A percentile compares a stretch with the other conserved stretches of the same genome.
phyloP scores from a whole-genome alignment of 2,113 vertebrate species.

The Scatophagus argus region DNA sequence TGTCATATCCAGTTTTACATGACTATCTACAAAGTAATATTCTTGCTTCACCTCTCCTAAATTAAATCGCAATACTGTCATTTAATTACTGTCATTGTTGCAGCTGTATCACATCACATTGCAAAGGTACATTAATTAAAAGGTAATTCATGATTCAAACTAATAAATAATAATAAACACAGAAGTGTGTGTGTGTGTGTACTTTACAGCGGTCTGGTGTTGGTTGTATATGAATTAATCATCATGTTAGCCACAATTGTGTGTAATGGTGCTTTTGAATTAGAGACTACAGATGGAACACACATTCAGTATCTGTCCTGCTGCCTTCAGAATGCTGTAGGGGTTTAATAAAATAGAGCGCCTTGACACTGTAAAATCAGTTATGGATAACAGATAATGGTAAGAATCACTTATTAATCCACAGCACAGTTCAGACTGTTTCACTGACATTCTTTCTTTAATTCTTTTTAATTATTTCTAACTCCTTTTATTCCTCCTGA shows the following conservation, averaged over 20 bases:
- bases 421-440: background rate
- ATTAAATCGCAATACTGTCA: conserved; percentile 30
- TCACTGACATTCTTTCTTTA: background rate
- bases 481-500: background rate
- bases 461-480: background rate
- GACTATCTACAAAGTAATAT: background rate
- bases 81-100: conserved; percentile 26
- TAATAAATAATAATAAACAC: too few species aligned
- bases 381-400: conserved; percentile 6
- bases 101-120: conserved; percentile 3
- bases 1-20: background rate
- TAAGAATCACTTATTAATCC: conserved; percentile 21
- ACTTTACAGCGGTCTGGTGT: conserved; percentile 14
- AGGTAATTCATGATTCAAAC: conserved; percentile 29
- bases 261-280: conserved; percentile 37
- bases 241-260: conserved; percentile 22
- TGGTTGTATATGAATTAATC: conserved; percentile 27
- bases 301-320: conserved; percentile 4
- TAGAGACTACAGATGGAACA: conserved; percentile 27
- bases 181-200: background rate
- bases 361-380: conserved; percentile 25
- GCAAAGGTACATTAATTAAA: conserved; percentile 32
- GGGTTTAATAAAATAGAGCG: conserved; percentile 34
- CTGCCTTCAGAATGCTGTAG: conserved; percentile 7
- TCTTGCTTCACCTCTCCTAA: background rate